Conservation (phyloP, 2,888 invertebrate species). For the Oxyteleia sp. region DNA sequence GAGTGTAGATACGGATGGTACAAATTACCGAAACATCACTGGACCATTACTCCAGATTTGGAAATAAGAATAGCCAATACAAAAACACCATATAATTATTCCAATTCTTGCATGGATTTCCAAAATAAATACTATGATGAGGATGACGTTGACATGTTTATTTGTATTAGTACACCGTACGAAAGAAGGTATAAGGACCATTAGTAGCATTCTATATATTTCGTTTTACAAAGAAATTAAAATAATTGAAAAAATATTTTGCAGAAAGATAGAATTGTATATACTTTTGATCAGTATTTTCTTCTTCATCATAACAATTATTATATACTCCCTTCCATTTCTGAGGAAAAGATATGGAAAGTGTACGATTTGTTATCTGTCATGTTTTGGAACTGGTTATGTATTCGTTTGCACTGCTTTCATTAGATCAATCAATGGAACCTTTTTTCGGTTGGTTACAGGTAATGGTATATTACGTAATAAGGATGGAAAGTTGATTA, state of each 20-base stretch:
- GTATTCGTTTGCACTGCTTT: not conserved
- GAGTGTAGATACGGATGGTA: not conserved
- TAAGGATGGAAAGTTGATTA: no score
- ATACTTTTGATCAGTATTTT: no score
- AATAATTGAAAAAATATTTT: no score
- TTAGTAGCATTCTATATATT: not conserved
- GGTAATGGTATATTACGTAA: no score
- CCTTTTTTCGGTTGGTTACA: no score
- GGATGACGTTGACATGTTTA: not conserved
- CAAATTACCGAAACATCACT: not conserved
- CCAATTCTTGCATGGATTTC: not conserved
- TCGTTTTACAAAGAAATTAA: no score
- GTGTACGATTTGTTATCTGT: not conserved
- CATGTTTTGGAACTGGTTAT: not conserved
- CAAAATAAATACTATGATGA: not conserved
- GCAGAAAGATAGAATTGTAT: no score
- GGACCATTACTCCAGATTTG: not conserved
- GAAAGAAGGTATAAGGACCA: not conserved
- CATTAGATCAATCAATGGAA: not conserved
- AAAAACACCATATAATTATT: not conserved
- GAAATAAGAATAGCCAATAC: not conserved
- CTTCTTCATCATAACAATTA: no score
- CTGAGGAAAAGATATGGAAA: constrained; percentile 1
- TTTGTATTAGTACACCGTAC: not conserved
- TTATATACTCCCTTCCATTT: not conserved